A percentile compares a stretch with the other conserved stretches of the same genome.
phyloP scores from a whole-genome alignment of 2,113 vertebrate species.

The Peromyscus polionotus region DNA sequence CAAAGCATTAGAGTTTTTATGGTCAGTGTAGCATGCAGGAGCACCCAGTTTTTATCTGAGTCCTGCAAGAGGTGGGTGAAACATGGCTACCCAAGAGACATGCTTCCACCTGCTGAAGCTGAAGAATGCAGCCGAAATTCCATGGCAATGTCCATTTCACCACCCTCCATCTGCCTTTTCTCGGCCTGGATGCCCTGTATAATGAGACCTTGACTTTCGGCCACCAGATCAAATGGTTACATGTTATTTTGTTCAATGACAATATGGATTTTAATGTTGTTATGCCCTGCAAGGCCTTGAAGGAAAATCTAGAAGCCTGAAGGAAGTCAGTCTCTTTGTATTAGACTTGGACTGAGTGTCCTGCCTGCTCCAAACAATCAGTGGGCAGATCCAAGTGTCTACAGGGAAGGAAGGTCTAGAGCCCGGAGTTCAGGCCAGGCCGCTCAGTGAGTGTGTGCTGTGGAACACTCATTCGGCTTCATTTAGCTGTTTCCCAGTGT shows the following conservation, averaged over 20 bases:
- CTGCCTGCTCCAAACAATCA: constrained; percentile 54
- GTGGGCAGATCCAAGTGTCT: constrained; percentile 25
- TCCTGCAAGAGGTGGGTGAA: constrained; percentile 27
- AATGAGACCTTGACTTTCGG: constrained; percentile 67
- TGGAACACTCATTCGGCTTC: neutral
- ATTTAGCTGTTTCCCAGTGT: constrained; percentile 7
- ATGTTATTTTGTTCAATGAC: constrained; percentile 54
- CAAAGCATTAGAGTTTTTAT: neutral
- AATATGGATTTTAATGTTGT: constrained; percentile 69
- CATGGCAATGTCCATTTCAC: constrained; percentile 9
- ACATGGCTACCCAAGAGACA: constrained; percentile 50
- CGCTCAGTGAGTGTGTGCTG: constrained; percentile 39
- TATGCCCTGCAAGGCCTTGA: constrained; percentile 12
- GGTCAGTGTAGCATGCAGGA: neutral
- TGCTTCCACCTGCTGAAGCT: neutral
- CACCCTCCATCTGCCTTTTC: constrained; percentile 41
- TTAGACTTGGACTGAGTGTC: constrained; percentile 67
- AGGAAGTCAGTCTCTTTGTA: constrained; percentile 66
- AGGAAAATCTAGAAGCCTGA: constrained; percentile 60
- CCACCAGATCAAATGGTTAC: constrained; percentile 40
- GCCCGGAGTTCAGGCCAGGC: neutral
- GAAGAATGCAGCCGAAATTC: neutral
- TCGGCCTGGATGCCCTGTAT: constrained; percentile 58
- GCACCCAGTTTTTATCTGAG: neutral
- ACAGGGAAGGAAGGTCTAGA: constrained; percentile 39